phyloP scores from a whole-genome alignment of 2,113 vertebrate species.

The Sylvilagus bachmani region DNA sequence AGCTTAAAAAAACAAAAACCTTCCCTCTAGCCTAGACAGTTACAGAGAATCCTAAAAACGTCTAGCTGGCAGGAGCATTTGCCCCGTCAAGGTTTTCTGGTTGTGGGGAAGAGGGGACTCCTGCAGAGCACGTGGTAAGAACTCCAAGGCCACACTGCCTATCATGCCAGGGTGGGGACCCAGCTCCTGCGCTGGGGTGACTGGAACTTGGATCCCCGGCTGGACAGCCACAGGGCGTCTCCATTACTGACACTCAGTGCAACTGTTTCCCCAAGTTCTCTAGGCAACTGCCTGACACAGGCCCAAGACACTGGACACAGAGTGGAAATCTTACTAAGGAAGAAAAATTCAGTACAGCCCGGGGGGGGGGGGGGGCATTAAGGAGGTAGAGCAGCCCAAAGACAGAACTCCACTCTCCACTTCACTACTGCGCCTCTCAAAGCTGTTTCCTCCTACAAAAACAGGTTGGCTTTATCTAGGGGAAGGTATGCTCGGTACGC shows the following conservation, averaged over 20 bases:
- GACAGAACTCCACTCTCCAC: neutral
- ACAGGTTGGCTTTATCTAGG: conserved; percentile 66
- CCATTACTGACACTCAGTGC: neutral
- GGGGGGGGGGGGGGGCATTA: neutral
- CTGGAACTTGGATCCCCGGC: neutral
- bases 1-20: neutral
- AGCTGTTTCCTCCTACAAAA: conserved; percentile 39
- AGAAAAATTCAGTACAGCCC: neutral
- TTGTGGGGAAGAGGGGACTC: neutral
- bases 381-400: neutral
- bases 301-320: conserved; percentile 1
- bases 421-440: conserved; percentile 34
- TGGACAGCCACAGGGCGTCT: neutral
- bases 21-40: neutral
- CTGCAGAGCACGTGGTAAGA: neutral
- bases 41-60: neutral
- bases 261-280: neutral
- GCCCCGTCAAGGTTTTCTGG: neutral
- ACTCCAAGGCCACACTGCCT: neutral
- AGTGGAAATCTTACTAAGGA: neutral
- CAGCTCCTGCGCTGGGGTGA: neutral
- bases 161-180: neutral
- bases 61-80: neutral
- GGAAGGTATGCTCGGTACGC: conserved; percentile 70
- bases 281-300: neutral